Conservation (phyloP, 2,113 vertebrate species). For the Oplegnathus fasciatus region DNA sequence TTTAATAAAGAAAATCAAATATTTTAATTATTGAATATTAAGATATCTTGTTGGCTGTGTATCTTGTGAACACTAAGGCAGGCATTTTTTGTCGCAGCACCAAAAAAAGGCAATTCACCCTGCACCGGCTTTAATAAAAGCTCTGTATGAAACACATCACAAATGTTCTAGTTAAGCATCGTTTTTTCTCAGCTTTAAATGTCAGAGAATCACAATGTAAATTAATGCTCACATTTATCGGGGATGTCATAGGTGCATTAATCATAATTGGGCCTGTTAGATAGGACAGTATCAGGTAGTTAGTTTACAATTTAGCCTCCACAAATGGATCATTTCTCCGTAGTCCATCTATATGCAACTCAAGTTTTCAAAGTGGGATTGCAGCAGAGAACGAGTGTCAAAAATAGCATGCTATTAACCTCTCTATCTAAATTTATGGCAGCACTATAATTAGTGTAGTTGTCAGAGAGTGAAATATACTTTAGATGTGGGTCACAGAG, state of each 20-base stretch:
- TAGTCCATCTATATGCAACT: conserved; percentile 23
- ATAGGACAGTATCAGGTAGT: conserved; percentile 18
- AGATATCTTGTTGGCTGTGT: not conserved
- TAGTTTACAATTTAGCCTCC: conserved; percentile 29
- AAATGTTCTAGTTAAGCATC: not conserved
- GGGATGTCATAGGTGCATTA: conserved; percentile 7
- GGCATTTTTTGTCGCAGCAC: not conserved
- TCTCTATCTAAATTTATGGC: conserved; percentile 70
- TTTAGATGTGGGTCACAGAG: conserved; percentile 75
- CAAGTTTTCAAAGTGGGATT: conserved; percentile 51
- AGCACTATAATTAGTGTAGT: conserved; percentile 77
- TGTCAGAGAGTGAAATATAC: conserved; percentile 75
- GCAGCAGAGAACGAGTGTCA: conserved; percentile 46
- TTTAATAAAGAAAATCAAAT: conserved; percentile 18
- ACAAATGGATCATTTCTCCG: conserved; percentile 13
- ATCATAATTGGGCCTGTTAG: conserved; percentile 34
- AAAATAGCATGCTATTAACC: conserved; percentile 82
- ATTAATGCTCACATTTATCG: conserved; percentile 14
- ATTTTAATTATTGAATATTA: conserved; percentile 12
- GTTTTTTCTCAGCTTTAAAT: not conserved
- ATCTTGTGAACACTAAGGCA: not conserved
- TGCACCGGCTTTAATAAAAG: not conserved
- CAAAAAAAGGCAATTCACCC: not conserved
- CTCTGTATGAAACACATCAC: conserved; percentile 8
- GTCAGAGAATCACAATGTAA: not conserved